Evolutionary conservation across 2,888 invertebrate genomes (phyloP).

Genomic region (Taenaris catops): DNA sequence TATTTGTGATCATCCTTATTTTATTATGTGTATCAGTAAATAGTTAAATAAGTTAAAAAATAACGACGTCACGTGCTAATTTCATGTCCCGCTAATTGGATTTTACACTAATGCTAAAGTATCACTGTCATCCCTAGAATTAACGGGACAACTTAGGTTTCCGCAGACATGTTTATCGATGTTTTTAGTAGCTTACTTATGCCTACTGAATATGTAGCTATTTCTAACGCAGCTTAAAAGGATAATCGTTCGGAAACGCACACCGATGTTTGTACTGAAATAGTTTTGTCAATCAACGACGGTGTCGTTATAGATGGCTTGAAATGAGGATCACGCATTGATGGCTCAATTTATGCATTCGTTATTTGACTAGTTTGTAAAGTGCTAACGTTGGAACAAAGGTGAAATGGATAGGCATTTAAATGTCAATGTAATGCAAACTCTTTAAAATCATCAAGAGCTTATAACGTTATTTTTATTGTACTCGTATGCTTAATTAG

Average conservation of each 20-base stretch:
- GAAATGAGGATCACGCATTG: constrained; percentile 10
- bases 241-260: constrained; percentile 25
- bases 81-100: not conserved
- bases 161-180: constrained; percentile 49
- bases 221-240: constrained; percentile 25
- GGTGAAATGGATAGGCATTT: too few relatives aligned
- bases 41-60: too few relatives aligned
- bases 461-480: too few relatives aligned
- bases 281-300: constrained; percentile 21
- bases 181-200: constrained; percentile 26
- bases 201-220: constrained; percentile 24
- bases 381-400: not conserved
- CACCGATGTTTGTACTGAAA: constrained; percentile 17
- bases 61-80: too few relatives aligned
- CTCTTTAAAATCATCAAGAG: too few relatives aligned
- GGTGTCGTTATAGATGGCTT: constrained; percentile 10
- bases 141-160: constrained; percentile 12
- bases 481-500: too few relatives aligned
- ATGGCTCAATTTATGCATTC: constrained; percentile 12
- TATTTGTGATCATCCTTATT: too few relatives aligned
- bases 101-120: constrained; percentile 8
- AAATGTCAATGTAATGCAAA: too few relatives aligned
- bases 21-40: too few relatives aligned
- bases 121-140: constrained; percentile 11
- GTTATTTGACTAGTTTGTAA: not conserved